A percentile compares a stretch with the other conserved stretches of the same genome.
Conservation (phyloP, 2,797 vertebrate species). For the Enteromius thamalakanensis region DNA sequence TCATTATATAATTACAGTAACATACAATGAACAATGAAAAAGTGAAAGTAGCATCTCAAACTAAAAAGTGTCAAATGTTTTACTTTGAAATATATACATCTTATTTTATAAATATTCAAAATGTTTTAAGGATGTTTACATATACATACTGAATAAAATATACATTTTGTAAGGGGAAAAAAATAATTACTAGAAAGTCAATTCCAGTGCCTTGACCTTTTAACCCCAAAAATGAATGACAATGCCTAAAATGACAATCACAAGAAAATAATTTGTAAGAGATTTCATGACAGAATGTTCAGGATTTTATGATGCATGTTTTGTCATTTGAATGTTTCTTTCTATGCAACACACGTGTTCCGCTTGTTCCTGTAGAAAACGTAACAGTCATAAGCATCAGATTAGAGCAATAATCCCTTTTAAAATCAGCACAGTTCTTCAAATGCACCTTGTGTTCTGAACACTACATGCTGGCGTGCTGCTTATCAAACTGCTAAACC, state of each 20-base stretch:
- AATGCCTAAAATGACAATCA: constrained; percentile 4
- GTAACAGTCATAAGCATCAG: background rate
- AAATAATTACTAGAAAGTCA: background rate
- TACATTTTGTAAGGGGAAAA: background rate
- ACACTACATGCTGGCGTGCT: background rate
- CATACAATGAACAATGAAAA: background rate
- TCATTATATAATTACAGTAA: background rate
- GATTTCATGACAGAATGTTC: background rate
- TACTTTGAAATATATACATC: background rate
- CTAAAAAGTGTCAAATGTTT: background rate
- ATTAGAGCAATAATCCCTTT: background rate
- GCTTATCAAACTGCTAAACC: background rate
- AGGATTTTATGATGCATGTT: background rate
- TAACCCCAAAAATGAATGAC: constrained; percentile 7
- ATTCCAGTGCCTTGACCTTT: constrained; percentile 27
- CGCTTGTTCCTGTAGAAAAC: background rate
- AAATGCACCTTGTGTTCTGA: constrained; percentile 9
- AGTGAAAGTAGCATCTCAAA: background rate
- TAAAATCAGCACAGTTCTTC: constrained; percentile 8
- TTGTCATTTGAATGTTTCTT: background rate
- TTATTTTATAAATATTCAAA: background rate
- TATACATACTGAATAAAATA: background rate
- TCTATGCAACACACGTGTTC: background rate
- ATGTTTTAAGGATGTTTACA: background rate
- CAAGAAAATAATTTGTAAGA: background rate